Percentiles rank a stretch among this genome's conserved stretches.
phyloP scores from a whole-genome alignment of 1,140 invertebrate species.

The Ladona fulva region DNA sequence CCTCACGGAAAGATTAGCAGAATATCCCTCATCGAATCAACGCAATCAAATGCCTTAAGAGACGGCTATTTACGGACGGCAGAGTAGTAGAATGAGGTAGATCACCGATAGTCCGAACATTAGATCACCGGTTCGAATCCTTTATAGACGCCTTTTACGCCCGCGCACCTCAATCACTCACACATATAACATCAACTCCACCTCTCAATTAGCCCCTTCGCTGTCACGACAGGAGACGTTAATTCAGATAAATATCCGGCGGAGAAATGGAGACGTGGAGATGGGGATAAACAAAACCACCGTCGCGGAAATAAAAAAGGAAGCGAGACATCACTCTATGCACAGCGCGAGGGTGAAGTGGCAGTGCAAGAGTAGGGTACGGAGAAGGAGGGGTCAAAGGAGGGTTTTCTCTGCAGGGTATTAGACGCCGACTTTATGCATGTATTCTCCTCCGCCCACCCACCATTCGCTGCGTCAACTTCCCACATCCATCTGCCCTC shows the following conservation, averaged over 20 bases:
- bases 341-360: too few relatives aligned
- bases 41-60: too few relatives aligned
- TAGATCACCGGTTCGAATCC: conserved; percentile 3
- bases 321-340: too few relatives aligned
- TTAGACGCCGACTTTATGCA: not conserved
- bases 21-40: too few relatives aligned
- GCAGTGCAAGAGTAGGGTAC: not conserved
- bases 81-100: not conserved
- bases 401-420: not conserved
- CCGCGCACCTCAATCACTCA: not conserved
- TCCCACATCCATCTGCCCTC: not conserved
- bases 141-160: not conserved
- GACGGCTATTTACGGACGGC: too few relatives aligned
- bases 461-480: not conserved
- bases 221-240: conserved; percentile 3
- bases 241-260: not conserved
- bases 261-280: not conserved
- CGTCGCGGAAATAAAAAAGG: not conserved
- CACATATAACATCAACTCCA: not conserved
- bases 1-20: too few relatives aligned
- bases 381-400: not conserved
- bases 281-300: not conserved
- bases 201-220: not conserved
- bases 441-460: not conserved
- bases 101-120: not conserved